Evolutionary conservation across 2,113 vertebrate genomes (phyloP).

Genomic region (Sclerurus mexicanus): DNA sequence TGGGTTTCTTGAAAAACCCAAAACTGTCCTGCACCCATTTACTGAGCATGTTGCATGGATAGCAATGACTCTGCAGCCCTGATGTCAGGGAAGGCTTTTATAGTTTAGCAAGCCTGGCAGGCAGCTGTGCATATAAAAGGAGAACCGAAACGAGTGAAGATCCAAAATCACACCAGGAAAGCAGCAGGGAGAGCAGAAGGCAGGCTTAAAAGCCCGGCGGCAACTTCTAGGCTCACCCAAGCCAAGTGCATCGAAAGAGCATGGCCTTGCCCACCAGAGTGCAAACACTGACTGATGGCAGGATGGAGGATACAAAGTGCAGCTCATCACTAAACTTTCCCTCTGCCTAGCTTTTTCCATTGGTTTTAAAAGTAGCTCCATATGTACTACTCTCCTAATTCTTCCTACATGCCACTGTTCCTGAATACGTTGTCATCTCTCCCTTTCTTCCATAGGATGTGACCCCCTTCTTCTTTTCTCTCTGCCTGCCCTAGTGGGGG

Average conservation of each 20-base stretch:
- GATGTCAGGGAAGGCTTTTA: neutral
- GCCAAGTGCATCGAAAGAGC: neutral
- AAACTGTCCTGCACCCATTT: neutral
- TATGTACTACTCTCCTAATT: neutral
- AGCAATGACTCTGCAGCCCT: neutral
- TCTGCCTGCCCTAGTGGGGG: neutral
- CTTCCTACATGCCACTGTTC: neutral
- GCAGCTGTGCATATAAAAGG: neutral
- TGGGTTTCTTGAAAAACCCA: neutral
- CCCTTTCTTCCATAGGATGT: neutral
- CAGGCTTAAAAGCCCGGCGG: neutral
- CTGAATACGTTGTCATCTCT: neutral
- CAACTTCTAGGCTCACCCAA: neutral
- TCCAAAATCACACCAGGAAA: neutral
- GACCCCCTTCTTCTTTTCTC: neutral
- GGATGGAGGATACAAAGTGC: neutral
- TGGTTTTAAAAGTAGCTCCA: neutral
- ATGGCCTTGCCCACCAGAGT: neutral
- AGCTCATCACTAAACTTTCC: neutral
- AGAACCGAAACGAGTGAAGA: neutral
- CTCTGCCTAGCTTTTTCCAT: neutral
- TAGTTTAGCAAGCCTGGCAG: neutral
- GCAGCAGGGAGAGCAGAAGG: neutral
- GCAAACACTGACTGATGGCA: neutral
- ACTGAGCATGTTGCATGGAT: neutral